These are phyloP conservation scores for Sparus aurata DNA, from an alignment of 2,797 vertebrate genomes.

Conservation along the genomic window DNA sequence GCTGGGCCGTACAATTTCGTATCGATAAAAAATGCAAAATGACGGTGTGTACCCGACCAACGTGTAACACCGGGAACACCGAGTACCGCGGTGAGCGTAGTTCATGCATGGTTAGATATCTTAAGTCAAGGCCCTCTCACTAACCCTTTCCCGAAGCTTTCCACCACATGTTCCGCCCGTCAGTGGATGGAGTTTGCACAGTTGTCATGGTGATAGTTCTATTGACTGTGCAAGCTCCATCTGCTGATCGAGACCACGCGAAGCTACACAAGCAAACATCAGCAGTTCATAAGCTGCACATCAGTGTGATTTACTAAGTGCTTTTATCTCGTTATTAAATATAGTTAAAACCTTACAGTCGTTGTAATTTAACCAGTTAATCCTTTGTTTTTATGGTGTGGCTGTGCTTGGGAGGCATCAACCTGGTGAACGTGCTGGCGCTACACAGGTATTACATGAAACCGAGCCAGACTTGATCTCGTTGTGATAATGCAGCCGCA, in stretches of 20 bases:
- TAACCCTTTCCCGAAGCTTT: background rate
- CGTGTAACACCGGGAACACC: too few relatives aligned
- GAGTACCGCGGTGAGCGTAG: too few relatives aligned
- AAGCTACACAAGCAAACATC: background rate
- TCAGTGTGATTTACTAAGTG: conserved; percentile 7
- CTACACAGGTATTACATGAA: conserved; percentile 23
- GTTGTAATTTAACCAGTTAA: background rate
- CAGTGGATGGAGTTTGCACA: background rate
- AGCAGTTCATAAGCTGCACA: too few relatives aligned
- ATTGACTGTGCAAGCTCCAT: background rate
- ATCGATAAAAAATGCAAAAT: too few relatives aligned
- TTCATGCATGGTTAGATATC: background rate
- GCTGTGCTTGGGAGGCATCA: background rate
- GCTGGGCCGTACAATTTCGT: too few relatives aligned
- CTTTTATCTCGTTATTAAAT: background rate
- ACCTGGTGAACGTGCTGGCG: background rate
- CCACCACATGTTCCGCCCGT: background rate
- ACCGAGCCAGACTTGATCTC: conserved; percentile 35
- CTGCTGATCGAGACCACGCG: background rate
- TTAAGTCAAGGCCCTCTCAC: background rate
- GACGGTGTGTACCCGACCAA: too few relatives aligned
- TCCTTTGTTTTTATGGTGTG: background rate
- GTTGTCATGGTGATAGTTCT: conserved; percentile 9
- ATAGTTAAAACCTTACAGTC: background rate
- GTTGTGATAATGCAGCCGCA: conserved; percentile 48